Evolutionary conservation across 1,140 invertebrate genomes (phyloP), one percentile per base, ranked within the genome.

Genomic region (Aphis gossypii): DNA sequence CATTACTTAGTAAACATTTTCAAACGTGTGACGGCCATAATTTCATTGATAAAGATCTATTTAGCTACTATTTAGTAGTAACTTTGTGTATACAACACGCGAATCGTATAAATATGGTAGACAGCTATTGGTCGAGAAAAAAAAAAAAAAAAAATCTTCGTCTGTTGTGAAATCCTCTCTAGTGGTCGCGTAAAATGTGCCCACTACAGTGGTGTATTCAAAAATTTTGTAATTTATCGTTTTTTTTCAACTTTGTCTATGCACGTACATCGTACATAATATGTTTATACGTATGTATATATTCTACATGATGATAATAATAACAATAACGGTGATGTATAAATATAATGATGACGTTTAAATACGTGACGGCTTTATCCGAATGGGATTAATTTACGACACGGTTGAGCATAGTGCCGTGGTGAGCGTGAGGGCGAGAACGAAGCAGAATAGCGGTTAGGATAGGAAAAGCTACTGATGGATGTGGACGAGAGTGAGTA

Each of bases 31-130:
- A 90, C 41, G 54, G 56, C 38, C 89, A 56, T 90, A 90, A 90
- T 90, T 90, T 90, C 25, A 90, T 41, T 25, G 89, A 90, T 90
- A 90, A 90, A 41, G 54, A 90, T 90, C 89, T 68, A 90, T 90
- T 90, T 90, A n/a, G 89, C 41, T 60, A 44, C 54, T 90, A 35
- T 7, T n/a, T 76, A 18, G n/a, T n/a, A 76, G 46, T 46, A 88
- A 88, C 35, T 38, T 89, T 8, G n/a, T 51, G 35, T 51, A 35
- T 51, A 88, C 35, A 68, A 90, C 38, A 68, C 89, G 56, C 89
- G 21, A 89, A 41, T 90, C 56, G 56, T 21, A 90, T n/a, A 56
- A 44, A 60, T 30, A 56, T 38, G 21, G 20, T 25, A 51, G 25
- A 11, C 11, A 14, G 25, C 41, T 25, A 41, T 46, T 54, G 35